Evolutionary conservation across 1,140 invertebrate species (phyloP), one percentile per base, ranked within the genome.

Genomic region (Bombyx mandarina): DNA sequence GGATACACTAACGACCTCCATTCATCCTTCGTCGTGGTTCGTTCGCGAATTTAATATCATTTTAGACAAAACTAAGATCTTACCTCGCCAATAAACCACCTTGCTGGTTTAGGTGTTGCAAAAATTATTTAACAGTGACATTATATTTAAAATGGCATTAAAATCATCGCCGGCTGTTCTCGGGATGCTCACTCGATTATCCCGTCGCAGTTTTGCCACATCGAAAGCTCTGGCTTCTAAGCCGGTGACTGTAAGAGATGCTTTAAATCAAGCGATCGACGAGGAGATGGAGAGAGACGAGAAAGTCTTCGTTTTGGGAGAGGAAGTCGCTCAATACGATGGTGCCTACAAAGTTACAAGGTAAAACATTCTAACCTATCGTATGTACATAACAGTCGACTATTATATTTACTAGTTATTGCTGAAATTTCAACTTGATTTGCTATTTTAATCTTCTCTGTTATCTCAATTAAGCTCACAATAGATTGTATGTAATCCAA

Each of bases 301-400:
- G 43, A 92, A 91, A 58, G 98, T 99, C 0, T 98, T 99, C 84
- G 74, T 99, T 18, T 71, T 99, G 48, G 98, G 98, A 45, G 98
- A 99, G 88, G 98, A 99, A 90, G 98, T 99, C 0, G 98, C 98
- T n/a, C 91, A 95, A 85, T 99, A 99, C 75, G 98, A 99, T 81
- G 98, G 98, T 58, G 98, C 98, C 26, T 99, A 99, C 73, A 99
- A 99, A 94, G 94, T 97, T 7, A 86, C 86, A 57, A 86, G 88
- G 88, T 88, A 58, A 45, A 55, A 51, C 6, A 54, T 3, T 56
- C 52, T 59, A 52, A 59, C 57, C 57, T 58, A 42, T 5, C 10
- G 50, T 51, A 9, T 8, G 10, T 26, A 35, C 26, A 35, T 35
- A 35, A 35, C 2, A 35, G 4, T 3, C 2, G 2, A 35, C 26